phyloP scores from a whole-genome alignment of 2,888 invertebrate species.

The Drosophila yooni region DNA sequence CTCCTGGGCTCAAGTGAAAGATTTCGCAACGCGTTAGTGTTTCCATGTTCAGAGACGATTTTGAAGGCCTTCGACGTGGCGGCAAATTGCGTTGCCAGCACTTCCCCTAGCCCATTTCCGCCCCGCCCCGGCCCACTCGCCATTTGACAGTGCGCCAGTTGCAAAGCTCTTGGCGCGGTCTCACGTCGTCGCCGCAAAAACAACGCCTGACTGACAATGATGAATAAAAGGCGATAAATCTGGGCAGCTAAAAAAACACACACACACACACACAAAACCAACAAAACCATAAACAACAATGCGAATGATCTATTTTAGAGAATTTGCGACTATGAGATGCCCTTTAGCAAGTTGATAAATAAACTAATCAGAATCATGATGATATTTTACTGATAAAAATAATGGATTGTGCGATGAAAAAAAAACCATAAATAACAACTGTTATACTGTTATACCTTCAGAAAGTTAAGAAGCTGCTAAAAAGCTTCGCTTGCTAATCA shows the following conservation, averaged over 20 bases:
- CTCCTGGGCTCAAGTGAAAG: slow-evolving; percentile 47
- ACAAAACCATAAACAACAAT: slow-evolving; percentile 24
- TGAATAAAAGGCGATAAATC: slow-evolving; percentile 81
- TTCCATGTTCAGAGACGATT: slow-evolving; percentile 45
- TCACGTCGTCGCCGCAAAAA: slow-evolving; percentile 73
- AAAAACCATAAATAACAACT: neutral
- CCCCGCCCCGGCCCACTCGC: neutral
- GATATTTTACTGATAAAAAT: neutral
- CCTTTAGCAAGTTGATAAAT: neutral
- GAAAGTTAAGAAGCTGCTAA: neutral
- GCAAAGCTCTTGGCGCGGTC: slow-evolving; percentile 59
- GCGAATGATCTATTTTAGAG: neutral
- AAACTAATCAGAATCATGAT: neutral
- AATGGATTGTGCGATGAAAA: neutral
- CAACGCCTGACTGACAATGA: slow-evolving; percentile 74
- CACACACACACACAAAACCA: neutral
- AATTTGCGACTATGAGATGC: neutral
- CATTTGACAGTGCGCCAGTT: slow-evolving; percentile 19
- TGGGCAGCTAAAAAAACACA: slow-evolving; percentile 39
- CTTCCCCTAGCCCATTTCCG: neutral
- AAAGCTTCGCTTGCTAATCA: neutral
- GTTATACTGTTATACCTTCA: neutral
- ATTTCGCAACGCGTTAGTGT: slow-evolving; percentile 54
- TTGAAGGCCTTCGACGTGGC: slow-evolving; percentile 76
- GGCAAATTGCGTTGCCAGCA: slow-evolving; percentile 73